Evolutionary conservation across 1,140 invertebrate genomes (phyloP).

Genomic region (Linepithema humile): DNA sequence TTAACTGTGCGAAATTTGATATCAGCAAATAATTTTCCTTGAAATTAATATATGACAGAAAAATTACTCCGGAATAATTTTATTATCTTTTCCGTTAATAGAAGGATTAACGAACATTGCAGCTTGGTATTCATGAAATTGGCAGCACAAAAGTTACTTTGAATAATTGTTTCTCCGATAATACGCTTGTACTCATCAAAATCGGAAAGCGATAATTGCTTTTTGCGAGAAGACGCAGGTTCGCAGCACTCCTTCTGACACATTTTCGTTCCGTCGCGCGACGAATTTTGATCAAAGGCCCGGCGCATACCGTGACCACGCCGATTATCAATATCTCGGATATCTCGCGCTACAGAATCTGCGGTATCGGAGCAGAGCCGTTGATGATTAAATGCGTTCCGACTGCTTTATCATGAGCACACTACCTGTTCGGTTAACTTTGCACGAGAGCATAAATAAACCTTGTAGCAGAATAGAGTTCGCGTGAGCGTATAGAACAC

Average conservation of each 20-base stretch:
- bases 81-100: neutral
- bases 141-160: neutral
- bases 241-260: neutral
- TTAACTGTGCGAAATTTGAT: too few relatives aligned
- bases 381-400: slow-evolving; percentile 20
- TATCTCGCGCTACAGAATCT: neutral
- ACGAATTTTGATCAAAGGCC: slow-evolving; percentile 19
- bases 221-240: neutral
- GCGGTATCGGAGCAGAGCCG: neutral
- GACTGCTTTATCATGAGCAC: slow-evolving; percentile 25
- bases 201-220: slow-evolving; percentile 15
- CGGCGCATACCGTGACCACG: neutral
- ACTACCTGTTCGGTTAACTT: slow-evolving; percentile 7
- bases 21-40: neutral
- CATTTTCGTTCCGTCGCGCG: neutral
- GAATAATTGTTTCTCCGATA: slow-evolving; percentile 5
- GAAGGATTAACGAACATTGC: neutral
- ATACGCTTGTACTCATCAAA: neutral
- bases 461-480: slow-evolving; percentile 22
- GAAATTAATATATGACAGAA: neutral
- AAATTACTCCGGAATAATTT: neutral
- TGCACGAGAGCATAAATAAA: slow-evolving; percentile 30
- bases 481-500: neutral
- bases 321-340: slow-evolving; percentile 23
- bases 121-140: neutral